A percentile compares a stretch with the other conserved stretches of the same genome.
Evolutionary conservation across 2,797 vertebrate species (phyloP).

Genomic region (Bradypodion ventrale): DNA sequence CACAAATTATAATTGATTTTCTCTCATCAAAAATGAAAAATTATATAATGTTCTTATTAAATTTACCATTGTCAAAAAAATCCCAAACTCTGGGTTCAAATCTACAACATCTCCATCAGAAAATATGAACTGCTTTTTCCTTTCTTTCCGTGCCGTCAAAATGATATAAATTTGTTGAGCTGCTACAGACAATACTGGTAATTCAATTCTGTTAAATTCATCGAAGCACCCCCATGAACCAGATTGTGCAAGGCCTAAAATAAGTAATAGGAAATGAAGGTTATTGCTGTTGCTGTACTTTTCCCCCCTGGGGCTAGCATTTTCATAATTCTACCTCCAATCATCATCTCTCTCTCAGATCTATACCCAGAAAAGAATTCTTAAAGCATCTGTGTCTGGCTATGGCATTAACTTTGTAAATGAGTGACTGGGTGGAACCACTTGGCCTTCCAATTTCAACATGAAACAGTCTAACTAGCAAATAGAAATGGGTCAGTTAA

Average conservation of each 20-base stretch:
- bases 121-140: constrained; percentile 79
- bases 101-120: constrained; percentile 82
- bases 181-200: constrained; percentile 85
- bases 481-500: not conserved
- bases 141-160: constrained; percentile 79
- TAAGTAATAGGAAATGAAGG: constrained; percentile 33
- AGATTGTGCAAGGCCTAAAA: constrained; percentile 78
- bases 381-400: not conserved
- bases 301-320: not conserved
- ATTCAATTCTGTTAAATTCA: constrained; percentile 85
- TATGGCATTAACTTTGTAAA: not conserved
- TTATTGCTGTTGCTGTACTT: not conserved
- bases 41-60: constrained; percentile 8
- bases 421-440: not conserved
- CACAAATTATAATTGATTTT: constrained; percentile 17
- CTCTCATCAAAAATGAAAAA: constrained; percentile 21
- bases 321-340: not conserved
- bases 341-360: not conserved
- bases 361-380: not conserved
- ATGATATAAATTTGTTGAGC: constrained; percentile 85
- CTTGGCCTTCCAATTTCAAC: not conserved
- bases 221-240: constrained; percentile 85
- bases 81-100: constrained; percentile 88
- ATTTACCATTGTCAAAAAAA: constrained; percentile 88
- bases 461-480: not conserved